A percentile compares a stretch with the other conserved stretches of the same genome.
These are phyloP conservation scores for Drosophila persimilis DNA, from an alignment of 1,140 invertebrate genomes.

Conservation along the genomic window DNA sequence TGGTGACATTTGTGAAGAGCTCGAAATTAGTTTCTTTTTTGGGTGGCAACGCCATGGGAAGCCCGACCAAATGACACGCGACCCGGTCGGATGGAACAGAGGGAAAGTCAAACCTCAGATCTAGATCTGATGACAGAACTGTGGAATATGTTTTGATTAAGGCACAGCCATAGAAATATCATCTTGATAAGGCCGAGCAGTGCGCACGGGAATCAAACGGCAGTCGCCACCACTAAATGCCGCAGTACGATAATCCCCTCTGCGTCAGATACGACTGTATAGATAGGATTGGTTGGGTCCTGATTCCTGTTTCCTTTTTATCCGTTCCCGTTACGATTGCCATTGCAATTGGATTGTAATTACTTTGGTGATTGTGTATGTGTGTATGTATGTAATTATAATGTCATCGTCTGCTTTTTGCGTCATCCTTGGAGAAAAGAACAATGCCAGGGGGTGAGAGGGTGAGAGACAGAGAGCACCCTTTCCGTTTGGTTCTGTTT, in stretches of 20 bases:
- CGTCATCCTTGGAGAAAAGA: constrained; percentile 59
- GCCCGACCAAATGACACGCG: constrained; percentile 68
- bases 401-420: constrained; percentile 67
- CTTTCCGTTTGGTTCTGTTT: constrained; percentile 38
- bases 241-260: constrained; percentile 64
- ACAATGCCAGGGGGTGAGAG: constrained; percentile 37
- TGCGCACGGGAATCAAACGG: constrained; percentile 47
- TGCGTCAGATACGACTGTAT: constrained; percentile 34
- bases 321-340: constrained; percentile 41
- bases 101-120: constrained; percentile 61
- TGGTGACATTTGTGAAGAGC: constrained; percentile 67
- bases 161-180: constrained; percentile 51
- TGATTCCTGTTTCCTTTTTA: constrained; percentile 4
- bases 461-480: constrained; percentile 40
- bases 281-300: constrained; percentile 61
- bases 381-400: constrained; percentile 60
- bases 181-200: constrained; percentile 52
- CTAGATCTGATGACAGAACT: constrained; percentile 40
- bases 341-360: constrained; percentile 79
- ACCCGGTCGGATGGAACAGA: constrained; percentile 1
- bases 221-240: constrained; percentile 68
- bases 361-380: constrained; percentile 38
- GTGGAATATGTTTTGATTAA: constrained; percentile 69
- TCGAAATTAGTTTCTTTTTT: constrained; percentile 49
- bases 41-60: constrained; percentile 48